Evolutionary conservation across 1,140 invertebrate genomes (phyloP).

Genomic region (Drosophila littoralis): DNA sequence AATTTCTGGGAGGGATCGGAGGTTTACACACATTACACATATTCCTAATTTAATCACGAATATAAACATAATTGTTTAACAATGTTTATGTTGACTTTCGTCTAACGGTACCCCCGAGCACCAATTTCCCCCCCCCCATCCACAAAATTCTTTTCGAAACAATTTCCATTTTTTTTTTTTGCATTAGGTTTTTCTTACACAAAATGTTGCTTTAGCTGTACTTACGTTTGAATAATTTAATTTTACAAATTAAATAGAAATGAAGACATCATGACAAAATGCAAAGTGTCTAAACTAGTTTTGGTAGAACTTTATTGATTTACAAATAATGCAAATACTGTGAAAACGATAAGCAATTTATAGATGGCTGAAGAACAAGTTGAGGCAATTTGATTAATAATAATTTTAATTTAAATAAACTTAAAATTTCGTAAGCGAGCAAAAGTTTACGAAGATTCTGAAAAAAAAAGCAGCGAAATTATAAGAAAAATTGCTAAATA

Average conservation of each 20-base stretch:
- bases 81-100: constrained; percentile 67
- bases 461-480: not conserved
- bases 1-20: constrained; percentile 5
- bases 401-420: not conserved
- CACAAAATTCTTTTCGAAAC: constrained; percentile 23
- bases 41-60: constrained; percentile 77
- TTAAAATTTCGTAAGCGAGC: not conserved
- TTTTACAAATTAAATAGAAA: constrained; percentile 59
- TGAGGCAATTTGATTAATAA: not conserved
- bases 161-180: constrained; percentile 40
- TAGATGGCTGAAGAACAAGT: not conserved
- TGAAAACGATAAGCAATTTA: too few relatives aligned
- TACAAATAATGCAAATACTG: too few relatives aligned
- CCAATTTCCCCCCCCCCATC: constrained; percentile 11
- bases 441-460: not conserved
- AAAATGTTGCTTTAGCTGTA: constrained; percentile 65
- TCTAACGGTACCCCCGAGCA: constrained; percentile 26
- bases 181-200: constrained; percentile 19
- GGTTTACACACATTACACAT: constrained; percentile 46
- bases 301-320: not conserved
- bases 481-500: not conserved
- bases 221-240: constrained; percentile 61
- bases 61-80: constrained; percentile 74
- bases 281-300: constrained; percentile 10
- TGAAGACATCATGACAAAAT: constrained; percentile 55